phyloP scores from a whole-genome alignment of 2,113 vertebrate genomes.

The Pungitius pungitius region DNA sequence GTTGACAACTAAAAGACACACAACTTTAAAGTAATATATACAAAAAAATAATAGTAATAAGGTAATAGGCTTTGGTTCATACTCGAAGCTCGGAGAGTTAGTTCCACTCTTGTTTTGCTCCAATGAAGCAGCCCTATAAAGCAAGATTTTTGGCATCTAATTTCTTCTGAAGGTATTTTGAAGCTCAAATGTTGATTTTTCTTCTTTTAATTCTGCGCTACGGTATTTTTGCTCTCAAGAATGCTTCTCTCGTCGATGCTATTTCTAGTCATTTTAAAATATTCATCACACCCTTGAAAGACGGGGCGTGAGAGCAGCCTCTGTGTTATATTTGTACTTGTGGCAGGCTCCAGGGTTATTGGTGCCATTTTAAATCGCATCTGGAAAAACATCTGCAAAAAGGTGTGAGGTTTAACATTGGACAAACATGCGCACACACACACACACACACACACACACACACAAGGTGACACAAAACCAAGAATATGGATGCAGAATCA shows the following conservation, averaged over 20 bases:
- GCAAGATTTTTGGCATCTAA: slow-evolving; percentile 7
- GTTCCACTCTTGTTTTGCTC: slow-evolving; percentile 24
- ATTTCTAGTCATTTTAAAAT: slow-evolving; percentile 46
- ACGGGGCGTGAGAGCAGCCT: slow-evolving; percentile 13
- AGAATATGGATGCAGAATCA: slow-evolving; percentile 59
- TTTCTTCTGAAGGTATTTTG: slow-evolving; percentile 35
- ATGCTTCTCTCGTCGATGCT: not conserved
- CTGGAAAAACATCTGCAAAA: slow-evolving; percentile 63
- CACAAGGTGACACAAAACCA: slow-evolving; percentile 39
- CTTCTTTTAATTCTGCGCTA: slow-evolving; percentile 16
- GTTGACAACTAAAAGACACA: not conserved
- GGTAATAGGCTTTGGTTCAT: not conserved
- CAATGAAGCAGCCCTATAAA: slow-evolving; percentile 27
- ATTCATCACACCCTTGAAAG: slow-evolving; percentile 28
- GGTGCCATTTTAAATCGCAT: slow-evolving; percentile 34
- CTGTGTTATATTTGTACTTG: slow-evolving; percentile 28
- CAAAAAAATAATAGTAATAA: not conserved
- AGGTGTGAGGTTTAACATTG: slow-evolving; percentile 38
- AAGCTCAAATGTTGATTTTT: slow-evolving; percentile 35
- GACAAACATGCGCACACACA: slow-evolving; percentile 13
- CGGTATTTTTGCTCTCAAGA: slow-evolving; percentile 44
- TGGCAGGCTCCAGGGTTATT: slow-evolving; percentile 27
- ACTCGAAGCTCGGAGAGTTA: not conserved
- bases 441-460: not conserved
- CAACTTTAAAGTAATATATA: not conserved